Base-by-base conservation (phyloP, 2,888 invertebrate species). In the Petrolisthes manimaculis region DNA sequence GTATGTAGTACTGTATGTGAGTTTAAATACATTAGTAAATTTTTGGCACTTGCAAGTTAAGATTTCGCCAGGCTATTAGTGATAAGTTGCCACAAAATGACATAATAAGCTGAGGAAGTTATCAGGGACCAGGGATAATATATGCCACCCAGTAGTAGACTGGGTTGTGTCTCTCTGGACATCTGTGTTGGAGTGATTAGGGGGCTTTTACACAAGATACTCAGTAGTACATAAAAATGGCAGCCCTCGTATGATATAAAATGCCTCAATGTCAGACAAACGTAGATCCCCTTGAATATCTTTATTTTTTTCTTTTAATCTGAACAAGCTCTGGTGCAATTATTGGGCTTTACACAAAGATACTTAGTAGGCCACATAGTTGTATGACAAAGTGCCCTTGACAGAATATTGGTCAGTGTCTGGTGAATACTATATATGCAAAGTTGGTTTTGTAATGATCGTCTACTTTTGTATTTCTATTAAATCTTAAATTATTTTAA, bases 301-400 rank as follows among this genome's bases (percentile, higher is more conserved):
- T 75, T 24, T 75, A 9, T 75, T 24, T 21, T 37, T 51, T 83
- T 69, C 51, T 51, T 83, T 51, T 83, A 51, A 56, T 56, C 71
- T 71, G 55, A 51, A 71, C 74, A 51, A 71, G 74, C 86, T 81
- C 74, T 86, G 86, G 86, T 86, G 86, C 86, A 86, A 86, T 86
- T 81, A 71, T 79, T 86, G 86, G 80, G 86, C 86, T 81, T 80
- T 86, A 74, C 56, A 54, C 54, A 79, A 85, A 85, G 74, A 69
- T 51, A 56, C 77, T 84, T 84, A 77, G 77, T 61, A 61, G 84
- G 84, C 86, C 74, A 56, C 71, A 86, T 69, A 81, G 71, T 83
- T 71, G 53, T 56, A 51, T 83, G 71, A 84, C 74, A 75, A 86
- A 86, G 80, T 86, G 86, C 86, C 80, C 86, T 80, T 81, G 71